A percentile compares a stretch with the other conserved stretches of the same genome.
Evolutionary conservation across 2,113 vertebrate species (phyloP).

Genomic region (Embiotoca jacksoni): DNA sequence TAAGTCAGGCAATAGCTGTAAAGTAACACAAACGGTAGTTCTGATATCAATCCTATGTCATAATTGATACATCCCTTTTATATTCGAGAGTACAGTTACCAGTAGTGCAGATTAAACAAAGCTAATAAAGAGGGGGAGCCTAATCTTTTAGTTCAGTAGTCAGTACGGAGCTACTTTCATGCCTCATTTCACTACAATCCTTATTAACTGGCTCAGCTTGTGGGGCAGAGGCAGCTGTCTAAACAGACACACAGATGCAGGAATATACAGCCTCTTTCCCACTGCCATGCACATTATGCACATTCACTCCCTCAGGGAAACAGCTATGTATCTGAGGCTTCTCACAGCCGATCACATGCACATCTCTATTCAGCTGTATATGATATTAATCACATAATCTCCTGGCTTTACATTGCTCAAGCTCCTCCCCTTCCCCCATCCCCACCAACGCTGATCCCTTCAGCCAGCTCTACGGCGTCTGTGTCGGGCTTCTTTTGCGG

Average conservation of each 20-base stretch:
- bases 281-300: conserved; percentile 37
- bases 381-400: conserved; percentile 76
- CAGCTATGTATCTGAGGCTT: conserved; percentile 19
- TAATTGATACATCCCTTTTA: background rate
- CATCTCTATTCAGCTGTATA: conserved; percentile 47
- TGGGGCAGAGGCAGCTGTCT: conserved; percentile 36
- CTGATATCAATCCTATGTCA: background rate
- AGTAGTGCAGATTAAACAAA: conserved; percentile 14
- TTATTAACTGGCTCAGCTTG: conserved; percentile 70
- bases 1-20: background rate
- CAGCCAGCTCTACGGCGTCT: conserved; percentile 47
- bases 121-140: conserved; percentile 31
- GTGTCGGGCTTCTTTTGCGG: conserved; percentile 67
- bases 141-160: conserved; percentile 35
- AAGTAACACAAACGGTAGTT: background rate
- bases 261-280: conserved; percentile 32
- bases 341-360: conserved; percentile 24
- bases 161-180: conserved; percentile 56
- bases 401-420: conserved; percentile 57
- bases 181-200: conserved; percentile 69
- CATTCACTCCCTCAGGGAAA: conserved; percentile 39
- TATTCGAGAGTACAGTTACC: conserved; percentile 7
- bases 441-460: conserved; percentile 48
- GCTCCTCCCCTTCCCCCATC: conserved; percentile 38
- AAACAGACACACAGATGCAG: conserved; percentile 24